These are phyloP conservation scores for Etheostoma cragini DNA, from an alignment of 2,113 vertebrate species.

Conservation along the genomic window DNA sequence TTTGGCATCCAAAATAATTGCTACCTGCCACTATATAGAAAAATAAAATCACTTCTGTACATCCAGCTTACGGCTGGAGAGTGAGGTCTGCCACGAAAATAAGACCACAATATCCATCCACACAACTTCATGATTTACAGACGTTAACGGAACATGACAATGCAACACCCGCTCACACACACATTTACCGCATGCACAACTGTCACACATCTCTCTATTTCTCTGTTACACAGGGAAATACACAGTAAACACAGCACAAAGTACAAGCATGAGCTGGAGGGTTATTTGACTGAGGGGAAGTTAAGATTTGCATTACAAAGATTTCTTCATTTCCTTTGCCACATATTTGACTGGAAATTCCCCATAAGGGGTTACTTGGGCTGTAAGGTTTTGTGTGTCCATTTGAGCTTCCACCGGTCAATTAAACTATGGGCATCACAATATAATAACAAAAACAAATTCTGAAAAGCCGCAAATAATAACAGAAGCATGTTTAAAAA, in stretches of 20 bases:
- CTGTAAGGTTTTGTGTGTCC: not conserved
- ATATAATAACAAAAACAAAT: not conserved
- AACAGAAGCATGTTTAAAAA: conserved; percentile 4
- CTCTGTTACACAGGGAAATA: not conserved
- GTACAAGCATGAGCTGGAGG: conserved; percentile 21
- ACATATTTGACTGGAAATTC: not conserved
- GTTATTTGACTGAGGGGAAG: conserved; percentile 15
- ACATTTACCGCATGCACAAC: not conserved
- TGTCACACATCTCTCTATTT: not conserved
- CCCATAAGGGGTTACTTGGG: not conserved
- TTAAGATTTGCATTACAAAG: conserved; percentile 6
- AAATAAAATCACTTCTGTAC: conserved; percentile 76
- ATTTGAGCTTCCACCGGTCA: not conserved
- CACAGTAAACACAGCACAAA: conserved; percentile 18
- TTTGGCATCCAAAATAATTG: conserved; percentile 59
- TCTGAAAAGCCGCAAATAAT: not conserved
- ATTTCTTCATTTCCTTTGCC: conserved; percentile 22
- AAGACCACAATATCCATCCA: conserved; percentile 17
- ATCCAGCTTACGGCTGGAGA: conserved; percentile 52
- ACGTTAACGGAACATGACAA: conserved; percentile 21
- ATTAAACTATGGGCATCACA: not conserved
- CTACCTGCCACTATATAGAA: conserved; percentile 66
- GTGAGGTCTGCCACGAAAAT: conserved; percentile 54
- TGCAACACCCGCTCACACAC: conserved; percentile 30
- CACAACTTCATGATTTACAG: conserved; percentile 13